Conservation (phyloP, 2,113 vertebrate genomes). For the Eptatretus burgeri region DNA sequence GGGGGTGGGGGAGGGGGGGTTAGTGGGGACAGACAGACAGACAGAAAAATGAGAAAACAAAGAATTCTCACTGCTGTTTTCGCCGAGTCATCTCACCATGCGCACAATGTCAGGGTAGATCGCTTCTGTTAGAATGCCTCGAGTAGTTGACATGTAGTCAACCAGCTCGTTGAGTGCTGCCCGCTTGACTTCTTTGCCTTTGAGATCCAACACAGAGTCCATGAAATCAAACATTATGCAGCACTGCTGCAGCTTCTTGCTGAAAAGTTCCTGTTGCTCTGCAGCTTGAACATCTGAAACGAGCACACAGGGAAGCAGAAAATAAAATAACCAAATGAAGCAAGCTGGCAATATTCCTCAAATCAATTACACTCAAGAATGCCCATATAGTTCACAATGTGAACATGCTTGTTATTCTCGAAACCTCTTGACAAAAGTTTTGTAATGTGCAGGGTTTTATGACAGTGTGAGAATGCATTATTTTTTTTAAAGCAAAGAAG, state of each 20-base stretch:
- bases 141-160: conserved; percentile 97
- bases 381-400: too few relatives aligned
- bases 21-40: too few relatives aligned
- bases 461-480: too few relatives aligned
- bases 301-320: neutral
- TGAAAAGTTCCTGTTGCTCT: conserved; percentile 98
- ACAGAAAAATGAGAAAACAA: too few relatives aligned
- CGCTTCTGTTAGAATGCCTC: conserved; percentile 96
- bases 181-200: conserved; percentile 99
- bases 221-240: conserved; percentile 99
- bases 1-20: too few relatives aligned
- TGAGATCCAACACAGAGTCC: conserved; percentile 98
- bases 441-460: too few relatives aligned
- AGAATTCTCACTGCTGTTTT: conserved; percentile 5
- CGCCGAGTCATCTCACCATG: conserved; percentile 48
- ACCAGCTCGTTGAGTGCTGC: conserved; percentile 99
- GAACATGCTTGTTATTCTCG: too few relatives aligned
- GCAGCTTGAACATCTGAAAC: conserved; percentile 58
- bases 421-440: too few relatives aligned
- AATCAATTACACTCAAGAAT: too few relatives aligned
- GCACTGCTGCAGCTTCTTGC: conserved; percentile 99
- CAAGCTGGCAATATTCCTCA: too few relatives aligned
- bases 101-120: conserved; percentile 98
- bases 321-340: too few relatives aligned
- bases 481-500: too few relatives aligned